These are phyloP conservation scores for Notodonta ziczac DNA, from an alignment of 2,888 invertebrate genomes.

Conservation along the genomic window DNA sequence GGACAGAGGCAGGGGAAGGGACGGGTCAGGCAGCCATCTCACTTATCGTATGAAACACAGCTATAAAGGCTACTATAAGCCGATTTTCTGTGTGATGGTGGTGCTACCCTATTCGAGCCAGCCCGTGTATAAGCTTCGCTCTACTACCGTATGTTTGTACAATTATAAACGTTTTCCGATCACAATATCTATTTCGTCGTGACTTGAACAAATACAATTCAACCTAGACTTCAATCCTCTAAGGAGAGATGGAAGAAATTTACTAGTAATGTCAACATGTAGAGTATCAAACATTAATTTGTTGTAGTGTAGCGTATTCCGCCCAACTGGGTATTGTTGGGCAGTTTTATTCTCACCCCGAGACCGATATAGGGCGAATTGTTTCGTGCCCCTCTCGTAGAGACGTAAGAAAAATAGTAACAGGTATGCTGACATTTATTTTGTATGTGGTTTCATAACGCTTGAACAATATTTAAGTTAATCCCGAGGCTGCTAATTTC, in stretches of 20 bases:
- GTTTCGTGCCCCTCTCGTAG: conserved; percentile 18
- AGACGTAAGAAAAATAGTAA: conserved; percentile 35
- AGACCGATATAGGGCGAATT: conserved; percentile 19
- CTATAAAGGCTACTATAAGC: too few species aligned
- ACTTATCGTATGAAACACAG: too few species aligned
- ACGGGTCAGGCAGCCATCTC: too few species aligned
- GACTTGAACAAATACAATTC: background rate
- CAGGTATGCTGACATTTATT: conserved; percentile 28
- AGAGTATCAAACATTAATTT: conserved; percentile 35
- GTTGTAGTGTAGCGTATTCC: conserved; percentile 29
- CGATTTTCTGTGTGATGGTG: too few species aligned
- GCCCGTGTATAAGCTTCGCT: too few species aligned
- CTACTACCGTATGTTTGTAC: too few species aligned
- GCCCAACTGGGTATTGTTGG: conserved; percentile 28
- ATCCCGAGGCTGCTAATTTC: too few species aligned
- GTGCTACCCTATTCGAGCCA: too few species aligned
- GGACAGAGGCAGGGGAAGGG: too few species aligned
- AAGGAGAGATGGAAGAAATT: conserved; percentile 25
- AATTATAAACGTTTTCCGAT: conserved; percentile 8
- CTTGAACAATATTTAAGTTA: too few species aligned
- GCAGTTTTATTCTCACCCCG: conserved; percentile 23
- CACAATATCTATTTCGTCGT: conserved; percentile 4
- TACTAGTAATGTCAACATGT: conserved; percentile 31
- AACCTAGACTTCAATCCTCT: conserved; percentile 5
- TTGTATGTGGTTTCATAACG: conserved; percentile 4